Base-by-base conservation (phyloP, 2,113 vertebrate species). In the Passer domesticus region DNA sequence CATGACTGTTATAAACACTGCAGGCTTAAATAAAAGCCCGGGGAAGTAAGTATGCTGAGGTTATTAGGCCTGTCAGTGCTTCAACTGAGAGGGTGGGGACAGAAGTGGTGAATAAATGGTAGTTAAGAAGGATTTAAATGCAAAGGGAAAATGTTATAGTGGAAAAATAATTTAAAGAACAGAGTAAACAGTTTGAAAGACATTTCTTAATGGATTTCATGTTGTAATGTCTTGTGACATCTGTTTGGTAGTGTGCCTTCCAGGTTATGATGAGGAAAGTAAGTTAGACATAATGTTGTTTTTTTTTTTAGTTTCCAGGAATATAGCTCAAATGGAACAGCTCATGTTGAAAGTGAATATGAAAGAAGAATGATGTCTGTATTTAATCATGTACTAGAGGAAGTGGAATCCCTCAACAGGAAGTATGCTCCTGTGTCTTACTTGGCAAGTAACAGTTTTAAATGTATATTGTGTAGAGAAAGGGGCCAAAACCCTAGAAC, bases 371-470 rank as follows among this genome's bases (percentile, higher is more conserved):
- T 99, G 99, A 98, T 99, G 98, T 98, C 99, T 3, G 99, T 99
- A 15, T 99, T 99, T 96, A 99, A 97, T 92, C 98, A 87, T 1
- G 99, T 99, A 24, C 95, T 99, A 75, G 99, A 99, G 92, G 99
- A 99, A 95, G 99, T 99, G 83, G 99, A 99, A 83, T 98, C 98
- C 4, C 98, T 99, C 80, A 98, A 98, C 95, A 98, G 99, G 96
- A 99, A 99, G 94, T 99, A 99, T 20, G 98, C 99, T 44, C 99
- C 99, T 7, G 99, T 99, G 47, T 99, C 99, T 77, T 98, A 99
- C 84, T 98, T 99, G 99, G 99, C 98, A 97, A 98, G 98, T 98
- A 80, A 47, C 33, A 25, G n/a, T 72, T 95, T 64, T 53, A 69
- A 53, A 75, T 56, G 4, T 50, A 27, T 83, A 11, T 78, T 63